Percentiles rank a stretch among this genome's conserved stretches.
phyloP scores from a whole-genome alignment of 2,797 vertebrate genomes.

The Mastacembelus armatus region DNA sequence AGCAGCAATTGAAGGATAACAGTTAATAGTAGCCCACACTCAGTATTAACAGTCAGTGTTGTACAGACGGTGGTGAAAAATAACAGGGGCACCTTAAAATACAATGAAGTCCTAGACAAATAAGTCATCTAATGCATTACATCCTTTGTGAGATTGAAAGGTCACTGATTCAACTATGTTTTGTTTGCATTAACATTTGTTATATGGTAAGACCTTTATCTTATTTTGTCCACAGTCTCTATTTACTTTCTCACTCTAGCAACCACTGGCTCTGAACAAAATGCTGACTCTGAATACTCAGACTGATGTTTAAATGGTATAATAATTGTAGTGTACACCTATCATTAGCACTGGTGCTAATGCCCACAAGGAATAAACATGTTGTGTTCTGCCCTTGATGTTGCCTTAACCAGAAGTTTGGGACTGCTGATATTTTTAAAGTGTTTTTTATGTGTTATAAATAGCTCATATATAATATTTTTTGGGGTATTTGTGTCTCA shows the following conservation, averaged over 20 bases:
- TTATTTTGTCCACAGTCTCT: background rate
- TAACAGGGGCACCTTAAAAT: background rate
- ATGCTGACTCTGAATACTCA: slow-evolving; percentile 8
- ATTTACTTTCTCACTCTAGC: background rate
- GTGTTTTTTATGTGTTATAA: background rate
- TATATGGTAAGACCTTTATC: background rate
- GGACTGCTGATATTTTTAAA: background rate
- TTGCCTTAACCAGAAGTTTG: background rate
- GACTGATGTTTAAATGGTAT: slow-evolving; percentile 27
- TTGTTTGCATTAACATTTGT: too few relatives aligned
- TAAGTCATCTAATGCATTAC: background rate
- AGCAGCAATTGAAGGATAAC: slow-evolving; percentile 1
- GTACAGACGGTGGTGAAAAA: background rate
- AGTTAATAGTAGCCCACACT: background rate
- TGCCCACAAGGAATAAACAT: background rate
- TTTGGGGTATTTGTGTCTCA: too few relatives aligned
- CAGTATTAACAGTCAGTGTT: background rate
- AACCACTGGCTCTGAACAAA: background rate
- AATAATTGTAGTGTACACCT: slow-evolving; percentile 5
- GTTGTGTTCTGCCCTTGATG: background rate
- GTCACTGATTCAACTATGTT: background rate
- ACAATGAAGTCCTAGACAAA: background rate
- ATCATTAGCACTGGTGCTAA: slow-evolving; percentile 33
- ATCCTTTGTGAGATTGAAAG: background rate
- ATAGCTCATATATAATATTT: background rate